phyloP scores from a whole-genome alignment of 2,113 vertebrate species.

The Morone chrysops region DNA sequence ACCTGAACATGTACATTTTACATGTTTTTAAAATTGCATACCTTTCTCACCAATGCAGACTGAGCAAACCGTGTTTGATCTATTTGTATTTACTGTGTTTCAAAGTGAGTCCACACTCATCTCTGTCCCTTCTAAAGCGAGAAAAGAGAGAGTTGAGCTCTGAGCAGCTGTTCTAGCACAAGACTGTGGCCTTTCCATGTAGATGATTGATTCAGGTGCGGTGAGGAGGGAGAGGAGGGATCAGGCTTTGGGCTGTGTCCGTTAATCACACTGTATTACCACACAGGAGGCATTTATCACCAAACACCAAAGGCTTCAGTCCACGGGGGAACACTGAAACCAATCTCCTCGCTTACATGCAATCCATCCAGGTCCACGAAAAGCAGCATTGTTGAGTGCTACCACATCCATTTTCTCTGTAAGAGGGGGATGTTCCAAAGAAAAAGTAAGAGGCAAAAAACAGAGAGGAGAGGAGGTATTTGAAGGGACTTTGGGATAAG shows the following conservation, averaged over 20 bases:
- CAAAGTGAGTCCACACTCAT: conserved; percentile 38
- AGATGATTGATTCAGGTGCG: conserved; percentile 83
- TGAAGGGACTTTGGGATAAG: conserved; percentile 47
- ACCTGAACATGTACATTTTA: background rate
- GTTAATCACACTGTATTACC: conserved; percentile 84
- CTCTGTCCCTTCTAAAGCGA: conserved; percentile 41
- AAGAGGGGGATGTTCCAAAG: conserved; percentile 47
- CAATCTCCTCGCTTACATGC: conserved; percentile 77
- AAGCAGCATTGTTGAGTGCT: conserved; percentile 62
- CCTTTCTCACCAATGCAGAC: background rate
- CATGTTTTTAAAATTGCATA: background rate
- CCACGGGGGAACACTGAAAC: conserved; percentile 79
- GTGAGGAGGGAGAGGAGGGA: conserved; percentile 69
- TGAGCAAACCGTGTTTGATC: conserved; percentile 3
- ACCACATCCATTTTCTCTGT: conserved; percentile 74
- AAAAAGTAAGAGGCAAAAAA: conserved; percentile 54
- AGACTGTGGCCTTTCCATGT: conserved; percentile 76
- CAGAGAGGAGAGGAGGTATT: conserved; percentile 12
- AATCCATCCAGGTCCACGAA: conserved; percentile 78
- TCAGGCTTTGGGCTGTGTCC: conserved; percentile 78
- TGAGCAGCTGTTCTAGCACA: conserved; percentile 63
- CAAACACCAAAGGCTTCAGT: conserved; percentile 81
- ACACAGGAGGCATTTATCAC: conserved; percentile 84
- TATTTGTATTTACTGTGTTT: conserved; percentile 42
- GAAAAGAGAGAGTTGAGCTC: conserved; percentile 44